Evolutionary conservation across 1,140 invertebrate species (phyloP), one percentile per base, ranked within the genome.

Genomic region (Chymomyza costata): DNA sequence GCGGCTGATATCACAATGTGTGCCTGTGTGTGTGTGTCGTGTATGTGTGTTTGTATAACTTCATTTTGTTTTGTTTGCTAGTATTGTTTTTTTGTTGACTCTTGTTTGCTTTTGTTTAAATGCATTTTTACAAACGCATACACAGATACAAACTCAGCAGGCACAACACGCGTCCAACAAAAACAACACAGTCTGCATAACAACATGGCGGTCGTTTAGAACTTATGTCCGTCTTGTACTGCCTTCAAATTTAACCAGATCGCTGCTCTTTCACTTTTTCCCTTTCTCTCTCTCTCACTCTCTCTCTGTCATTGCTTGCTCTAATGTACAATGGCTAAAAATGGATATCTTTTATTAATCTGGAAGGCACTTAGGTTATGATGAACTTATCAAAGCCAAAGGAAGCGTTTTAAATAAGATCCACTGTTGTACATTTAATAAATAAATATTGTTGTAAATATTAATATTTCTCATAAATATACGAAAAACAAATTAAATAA

Each of bases 1-100:
- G 30, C 37, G n/a, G 57, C 45, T 16, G 11, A 17, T 31, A 46
- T 18, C 43, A 32, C 43, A 16, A 38, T 38, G 25, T 37, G 34
- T 38, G 35, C 28, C 40, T 55, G 46, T 49, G 45, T 25, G 17
- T 41, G n/a, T n/a, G n/a, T 63, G 43, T 16, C 37, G 61, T 62
- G n/a, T 76, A 76, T 76, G 71, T 64, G 71, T 67, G 52, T 67
- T 71, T 61, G 57, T 66, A 71, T 71, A 78, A 78, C 71, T 78
- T 76, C 71, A 76, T 76, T 76, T 78, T 66, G 57, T 50, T 49
- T 54, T 55, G 60, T 45, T 54, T 48, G 57, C 40, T 40, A 25
- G 25, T 16, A 39, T 38, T 62, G 43, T 66, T 25, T 3, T 25
- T 5, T 25, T 25, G 21, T 25, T 3, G 21, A 49, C 58, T 53